phyloP scores from a whole-genome alignment of 64 coral and sea anemone species.

The Trachythela sp. region DNA sequence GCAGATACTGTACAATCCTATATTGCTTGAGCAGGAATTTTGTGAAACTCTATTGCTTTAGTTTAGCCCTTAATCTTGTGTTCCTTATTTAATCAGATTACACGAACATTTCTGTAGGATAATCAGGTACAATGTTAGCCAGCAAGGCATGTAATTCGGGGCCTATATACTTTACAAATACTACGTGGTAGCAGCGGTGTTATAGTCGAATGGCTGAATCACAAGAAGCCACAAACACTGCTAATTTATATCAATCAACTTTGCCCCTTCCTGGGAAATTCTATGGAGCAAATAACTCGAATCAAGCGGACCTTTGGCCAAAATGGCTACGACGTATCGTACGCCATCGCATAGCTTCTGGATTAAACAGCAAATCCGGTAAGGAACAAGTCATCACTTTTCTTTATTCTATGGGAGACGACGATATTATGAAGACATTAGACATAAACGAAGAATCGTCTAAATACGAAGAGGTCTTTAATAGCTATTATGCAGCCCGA shows the following conservation, averaged over 20 bases:
- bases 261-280: neutral
- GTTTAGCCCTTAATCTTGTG: no score
- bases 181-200: no score
- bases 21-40: no score
- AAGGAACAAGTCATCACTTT: conserved; percentile 41
- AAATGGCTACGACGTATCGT: conserved; percentile 53
- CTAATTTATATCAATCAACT: neutral
- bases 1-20: no score
- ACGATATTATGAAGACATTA: conserved; percentile 36
- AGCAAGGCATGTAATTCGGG: no score
- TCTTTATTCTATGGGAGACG: conserved; percentile 37
- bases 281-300: conserved; percentile 16
- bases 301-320: conserved; percentile 41
- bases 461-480: conserved; percentile 43
- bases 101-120: neutral
- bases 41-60: no score
- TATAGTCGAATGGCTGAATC: neutral
- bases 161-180: no score
- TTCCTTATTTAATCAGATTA: neutral
- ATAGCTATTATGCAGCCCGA: conserved; percentile 25
- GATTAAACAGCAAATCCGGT: conserved; percentile 31
- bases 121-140: neutral
- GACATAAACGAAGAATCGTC: neutral
- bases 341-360: conserved; percentile 50
- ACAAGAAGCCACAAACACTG: neutral